Conservation (phyloP, 2,113 vertebrate genomes). For the Tretioscincus oriximinensis region DNA sequence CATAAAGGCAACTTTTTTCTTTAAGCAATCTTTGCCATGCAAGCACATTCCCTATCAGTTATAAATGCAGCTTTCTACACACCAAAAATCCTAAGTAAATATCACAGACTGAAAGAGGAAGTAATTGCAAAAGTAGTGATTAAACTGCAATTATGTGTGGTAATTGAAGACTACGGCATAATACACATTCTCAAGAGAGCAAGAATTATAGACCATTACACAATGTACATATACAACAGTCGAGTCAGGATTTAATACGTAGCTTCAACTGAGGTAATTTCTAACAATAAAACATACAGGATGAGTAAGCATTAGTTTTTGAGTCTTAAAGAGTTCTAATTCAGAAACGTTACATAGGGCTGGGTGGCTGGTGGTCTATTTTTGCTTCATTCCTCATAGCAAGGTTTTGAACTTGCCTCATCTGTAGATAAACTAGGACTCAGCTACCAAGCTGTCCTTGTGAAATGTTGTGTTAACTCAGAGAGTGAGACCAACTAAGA, state of each 20-base stretch:
- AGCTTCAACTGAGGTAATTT: background rate
- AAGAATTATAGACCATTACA: conserved; percentile 15
- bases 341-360: background rate
- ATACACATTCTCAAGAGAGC: background rate
- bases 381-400: background rate
- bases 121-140: background rate
- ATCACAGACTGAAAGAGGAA: conserved; percentile 1
- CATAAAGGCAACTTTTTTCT: background rate
- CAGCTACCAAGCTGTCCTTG: background rate
- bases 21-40: background rate
- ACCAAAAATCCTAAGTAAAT: background rate
- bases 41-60: background rate
- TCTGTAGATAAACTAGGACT: background rate
- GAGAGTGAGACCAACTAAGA: no score
- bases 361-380: background rate
- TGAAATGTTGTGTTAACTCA: no score
- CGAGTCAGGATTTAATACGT: background rate
- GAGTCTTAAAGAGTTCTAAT: no score
- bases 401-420: background rate
- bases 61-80: background rate
- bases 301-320: background rate
- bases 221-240: background rate
- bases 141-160: conserved; percentile 8
- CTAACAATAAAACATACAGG: background rate
- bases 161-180: conserved; percentile 8